Evolutionary conservation across 2,113 vertebrate species (phyloP), one percentile per base, ranked within the genome.

Genomic region (Myrmecophaga tridactyla): DNA sequence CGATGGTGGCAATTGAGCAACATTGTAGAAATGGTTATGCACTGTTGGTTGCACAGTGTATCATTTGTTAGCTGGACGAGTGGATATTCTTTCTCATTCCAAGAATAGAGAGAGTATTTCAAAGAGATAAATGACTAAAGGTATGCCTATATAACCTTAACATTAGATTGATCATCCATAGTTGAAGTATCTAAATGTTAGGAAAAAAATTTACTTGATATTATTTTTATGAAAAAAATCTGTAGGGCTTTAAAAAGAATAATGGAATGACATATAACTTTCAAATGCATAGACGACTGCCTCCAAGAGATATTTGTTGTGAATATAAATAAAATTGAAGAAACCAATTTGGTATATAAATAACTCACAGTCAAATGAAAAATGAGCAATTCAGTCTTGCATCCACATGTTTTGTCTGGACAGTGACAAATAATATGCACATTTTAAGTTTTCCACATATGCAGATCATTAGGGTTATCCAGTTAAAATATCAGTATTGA

Each of bases 271-370:
- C 53, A 46, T 94, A 7, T 36, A 70, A 58, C 53, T 95, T 95
- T 94, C 58, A 92, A 72, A 81, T 88, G 92, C 62, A 43, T 78
- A 39, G 58, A 46, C 92, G 86, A 94, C 73, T 91, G 46, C 53
- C 63, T 43, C 27, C 46, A 78, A 86, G 48, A 94, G 62, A 86
- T 88, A 43, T 20, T 91, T 91, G 39, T 78, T n/a, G 82, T 82
- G 76, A 87, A 94, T 82, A 39, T 67, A 91, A 96, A 92, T 94
- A 96, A 96, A 95, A 90, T 18, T 31, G 15, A 88, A 67, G 76
- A 94, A 34, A 69, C 41, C 20, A n/a, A n/a, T 88, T 94, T 89
- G 43, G 36, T 67, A 4, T n/a, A 75, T 86, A 92, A 93, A 93
- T 83, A 88, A 65, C 88, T 56, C 80, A 93, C 60, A 27, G 8